These are phyloP conservation scores for Mayetiola destructor DNA, from an alignment of 2,888 invertebrate genomes.

Conservation along the genomic window DNA sequence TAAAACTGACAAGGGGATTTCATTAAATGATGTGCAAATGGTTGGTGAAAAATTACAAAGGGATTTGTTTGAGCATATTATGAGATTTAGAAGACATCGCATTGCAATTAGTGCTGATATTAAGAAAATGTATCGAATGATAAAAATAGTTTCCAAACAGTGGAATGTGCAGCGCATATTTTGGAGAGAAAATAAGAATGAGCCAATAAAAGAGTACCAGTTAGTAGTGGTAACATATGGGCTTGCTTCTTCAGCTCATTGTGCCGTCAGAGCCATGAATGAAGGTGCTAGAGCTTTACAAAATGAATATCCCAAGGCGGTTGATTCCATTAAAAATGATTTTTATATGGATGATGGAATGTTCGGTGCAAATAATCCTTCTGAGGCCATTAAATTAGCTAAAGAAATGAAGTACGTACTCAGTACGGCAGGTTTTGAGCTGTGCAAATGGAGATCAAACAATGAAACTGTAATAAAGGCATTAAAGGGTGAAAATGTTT, in stretches of 20 bases:
- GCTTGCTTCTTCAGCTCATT: slow-evolving; percentile 20
- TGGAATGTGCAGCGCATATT: slow-evolving; percentile 16
- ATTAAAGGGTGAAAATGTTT: background rate
- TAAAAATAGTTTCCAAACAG: slow-evolving; percentile 17
- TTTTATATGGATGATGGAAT: slow-evolving; percentile 21
- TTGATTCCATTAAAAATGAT: slow-evolving; percentile 16
- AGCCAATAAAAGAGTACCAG: slow-evolving; percentile 19
- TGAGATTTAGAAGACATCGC: slow-evolving; percentile 14
- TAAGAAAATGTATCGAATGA: slow-evolving; percentile 18
- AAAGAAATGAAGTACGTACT: slow-evolving; percentile 16
- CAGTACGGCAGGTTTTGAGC: slow-evolving; percentile 15
- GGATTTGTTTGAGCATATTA: slow-evolving; percentile 10
- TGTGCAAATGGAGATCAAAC: slow-evolving; percentile 19
- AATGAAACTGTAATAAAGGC: slow-evolving; percentile 3
- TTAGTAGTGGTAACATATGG: slow-evolving; percentile 21
- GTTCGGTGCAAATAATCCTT: slow-evolving; percentile 17
- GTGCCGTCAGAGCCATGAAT: slow-evolving; percentile 19
- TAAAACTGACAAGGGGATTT: slow-evolving; percentile 11
- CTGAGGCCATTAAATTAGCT: slow-evolving; percentile 17
- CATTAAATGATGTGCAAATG: slow-evolving; percentile 16
- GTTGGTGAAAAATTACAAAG: slow-evolving; percentile 16
- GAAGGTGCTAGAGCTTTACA: slow-evolving; percentile 17
- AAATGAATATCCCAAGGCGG: slow-evolving; percentile 17
- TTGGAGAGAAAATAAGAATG: slow-evolving; percentile 18
- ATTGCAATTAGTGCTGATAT: slow-evolving; percentile 22